Conservation (phyloP, 2,888 invertebrate species). For the Harpalus rufipes region DNA sequence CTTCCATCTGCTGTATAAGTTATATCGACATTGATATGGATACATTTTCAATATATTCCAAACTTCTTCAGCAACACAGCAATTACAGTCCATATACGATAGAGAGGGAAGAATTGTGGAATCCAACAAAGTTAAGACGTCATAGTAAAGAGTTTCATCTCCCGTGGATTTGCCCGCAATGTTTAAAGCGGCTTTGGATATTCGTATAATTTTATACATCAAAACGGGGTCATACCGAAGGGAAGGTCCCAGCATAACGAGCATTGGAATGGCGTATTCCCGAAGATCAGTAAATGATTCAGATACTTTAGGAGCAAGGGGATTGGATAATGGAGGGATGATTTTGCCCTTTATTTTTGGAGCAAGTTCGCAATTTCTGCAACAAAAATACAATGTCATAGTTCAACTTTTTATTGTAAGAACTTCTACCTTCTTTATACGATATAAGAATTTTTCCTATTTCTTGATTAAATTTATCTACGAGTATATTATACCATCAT, state of each 20-base stretch:
- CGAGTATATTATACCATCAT: too few species aligned
- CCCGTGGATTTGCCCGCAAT: constrained; percentile 72
- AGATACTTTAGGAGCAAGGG: constrained; percentile 83
- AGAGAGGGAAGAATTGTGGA: constrained; percentile 93
- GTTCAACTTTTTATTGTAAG: not conserved
- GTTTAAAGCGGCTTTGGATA: constrained; percentile 76
- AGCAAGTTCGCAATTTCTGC: constrained; percentile 86
- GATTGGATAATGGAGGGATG: constrained; percentile 78
- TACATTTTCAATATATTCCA: constrained; percentile 93
- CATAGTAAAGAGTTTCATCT: constrained; percentile 85
- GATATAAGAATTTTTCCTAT: too few species aligned
- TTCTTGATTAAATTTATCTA: too few species aligned
- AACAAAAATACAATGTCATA: not conserved
- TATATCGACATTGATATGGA: constrained; percentile 90
- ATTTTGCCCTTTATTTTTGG: constrained; percentile 84
- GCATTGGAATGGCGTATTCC: constrained; percentile 90
- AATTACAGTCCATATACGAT: constrained; percentile 95
- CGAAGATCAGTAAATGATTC: constrained; percentile 86
- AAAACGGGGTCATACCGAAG: constrained; percentile 92
- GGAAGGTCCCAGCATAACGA: constrained; percentile 91
- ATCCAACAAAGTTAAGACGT: constrained; percentile 92
- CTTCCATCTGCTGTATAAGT: constrained; percentile 97
- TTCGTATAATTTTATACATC: constrained; percentile 89
- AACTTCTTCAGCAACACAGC: constrained; percentile 97
- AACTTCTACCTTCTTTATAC: too few species aligned